A percentile compares a stretch with the other conserved stretches of the same genome.
These are phyloP conservation scores for Aleiodes testaceus DNA, from an alignment of 2,888 invertebrate genomes.

Conservation along the genomic window DNA sequence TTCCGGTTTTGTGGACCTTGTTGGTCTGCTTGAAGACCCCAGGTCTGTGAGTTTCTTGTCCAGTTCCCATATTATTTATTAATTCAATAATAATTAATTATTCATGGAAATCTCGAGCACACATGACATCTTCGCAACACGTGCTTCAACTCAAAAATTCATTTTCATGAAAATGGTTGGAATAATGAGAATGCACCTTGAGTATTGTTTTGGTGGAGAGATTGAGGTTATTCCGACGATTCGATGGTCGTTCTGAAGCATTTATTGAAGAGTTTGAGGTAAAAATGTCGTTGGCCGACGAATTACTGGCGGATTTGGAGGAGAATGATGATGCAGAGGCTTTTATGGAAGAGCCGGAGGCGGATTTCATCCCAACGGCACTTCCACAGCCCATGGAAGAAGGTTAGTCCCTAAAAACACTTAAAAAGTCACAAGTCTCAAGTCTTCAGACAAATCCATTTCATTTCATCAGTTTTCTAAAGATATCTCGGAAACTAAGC, in stretches of 20 bases:
- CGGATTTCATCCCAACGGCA: slow-evolving; percentile 61
- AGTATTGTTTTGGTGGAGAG: no score
- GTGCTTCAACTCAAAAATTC: no score
- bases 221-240: no score
- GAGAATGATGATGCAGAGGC: slow-evolving; percentile 85
- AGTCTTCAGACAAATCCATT: no score
- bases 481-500: no score
- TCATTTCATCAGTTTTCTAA: no score
- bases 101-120: no score
- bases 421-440: no score
- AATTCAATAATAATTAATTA: background rate
- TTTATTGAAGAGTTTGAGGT: background rate
- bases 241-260: background rate
- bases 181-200: no score
- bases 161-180: no score
- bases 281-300: slow-evolving; percentile 97
- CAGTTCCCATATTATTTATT: slow-evolving; percentile 38
- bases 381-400: slow-evolving; percentile 66
- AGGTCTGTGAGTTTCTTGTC: slow-evolving; percentile 80
- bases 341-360: slow-evolving; percentile 76
- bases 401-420: slow-evolving; percentile 59
- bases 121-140: no score
- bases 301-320: slow-evolving; percentile 97
- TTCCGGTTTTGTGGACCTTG: slow-evolving; percentile 93
- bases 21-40: slow-evolving; percentile 94